phyloP scores from a whole-genome alignment of 2,888 invertebrate genomes.

The Eupelmus urozonus region DNA sequence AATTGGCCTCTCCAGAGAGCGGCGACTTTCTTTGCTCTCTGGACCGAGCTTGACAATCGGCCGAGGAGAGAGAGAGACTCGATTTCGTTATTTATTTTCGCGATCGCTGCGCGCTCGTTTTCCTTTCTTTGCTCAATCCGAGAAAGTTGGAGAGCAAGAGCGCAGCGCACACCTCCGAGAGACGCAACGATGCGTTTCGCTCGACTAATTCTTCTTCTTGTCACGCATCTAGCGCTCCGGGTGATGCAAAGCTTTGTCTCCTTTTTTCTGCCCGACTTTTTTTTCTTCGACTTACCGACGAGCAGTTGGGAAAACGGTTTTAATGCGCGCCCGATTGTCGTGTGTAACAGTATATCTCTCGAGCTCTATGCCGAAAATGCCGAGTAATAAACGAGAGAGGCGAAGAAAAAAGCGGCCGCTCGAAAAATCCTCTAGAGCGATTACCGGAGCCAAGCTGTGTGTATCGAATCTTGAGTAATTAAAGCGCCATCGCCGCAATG shows the following conservation, averaged over 20 bases:
- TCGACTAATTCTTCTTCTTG: conserved; percentile 58
- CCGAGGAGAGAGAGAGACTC: conserved; percentile 7
- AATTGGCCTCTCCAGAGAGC: conserved; percentile 39
- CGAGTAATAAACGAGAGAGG: conserved; percentile 13
- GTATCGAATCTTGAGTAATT: conserved; percentile 36
- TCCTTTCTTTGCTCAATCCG: conserved; percentile 58
- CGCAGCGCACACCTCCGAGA: not conserved
- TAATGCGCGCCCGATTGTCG: conserved; percentile 8
- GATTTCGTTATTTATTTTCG: conserved; percentile 59
- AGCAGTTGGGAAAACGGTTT: conserved; percentile 38
- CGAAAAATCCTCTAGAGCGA: not conserved
- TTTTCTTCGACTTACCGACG: conserved; percentile 1
- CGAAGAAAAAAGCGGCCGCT: too few species aligned
- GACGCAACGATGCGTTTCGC: conserved; percentile 54
- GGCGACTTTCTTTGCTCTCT: conserved; percentile 51
- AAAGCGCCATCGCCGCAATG: conserved; percentile 36
- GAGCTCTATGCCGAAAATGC: conserved; percentile 20
- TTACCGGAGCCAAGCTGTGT: conserved; percentile 4
- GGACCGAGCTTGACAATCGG: conserved; percentile 44
- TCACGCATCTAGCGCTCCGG: conserved; percentile 43
- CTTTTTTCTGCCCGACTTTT: conserved; percentile 13
- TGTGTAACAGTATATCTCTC: not conserved
- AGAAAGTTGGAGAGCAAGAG: conserved; percentile 47
- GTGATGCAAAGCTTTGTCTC: conserved; percentile 44
- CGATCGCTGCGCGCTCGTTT: conserved; percentile 37